These are phyloP conservation scores for Idaea dimidiata DNA, from an alignment of 2,888 invertebrate genomes.

Conservation along the genomic window DNA sequence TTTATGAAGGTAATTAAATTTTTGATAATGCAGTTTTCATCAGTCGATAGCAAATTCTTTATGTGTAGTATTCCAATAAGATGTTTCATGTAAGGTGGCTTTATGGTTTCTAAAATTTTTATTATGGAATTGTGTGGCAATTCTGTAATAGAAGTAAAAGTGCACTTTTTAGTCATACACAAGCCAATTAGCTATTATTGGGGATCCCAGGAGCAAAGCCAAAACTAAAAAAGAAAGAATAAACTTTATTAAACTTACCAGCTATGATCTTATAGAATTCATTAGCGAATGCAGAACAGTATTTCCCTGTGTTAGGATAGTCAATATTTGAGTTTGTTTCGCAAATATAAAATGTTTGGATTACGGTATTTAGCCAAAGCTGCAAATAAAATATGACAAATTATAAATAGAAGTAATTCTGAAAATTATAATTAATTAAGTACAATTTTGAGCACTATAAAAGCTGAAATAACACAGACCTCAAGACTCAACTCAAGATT, in stretches of 20 bases:
- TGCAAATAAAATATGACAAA: constrained; percentile 37
- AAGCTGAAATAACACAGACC: no score
- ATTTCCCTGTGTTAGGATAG: constrained; percentile 60
- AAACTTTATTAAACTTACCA: constrained; percentile 38
- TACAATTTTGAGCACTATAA: constrained; percentile 1
- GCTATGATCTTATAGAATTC: constrained; percentile 60
- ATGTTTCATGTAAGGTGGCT: constrained; percentile 61
- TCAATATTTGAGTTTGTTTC: constrained; percentile 57
- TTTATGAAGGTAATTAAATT: constrained; percentile 50
- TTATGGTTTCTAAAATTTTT: constrained; percentile 55
- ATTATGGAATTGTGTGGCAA: constrained; percentile 52
- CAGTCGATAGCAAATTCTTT: constrained; percentile 40
- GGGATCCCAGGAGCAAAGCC: no score
- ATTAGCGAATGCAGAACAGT: constrained; percentile 51
- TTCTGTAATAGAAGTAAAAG: constrained; percentile 45
- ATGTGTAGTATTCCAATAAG: constrained; percentile 49
- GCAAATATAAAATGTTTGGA: constrained; percentile 63
- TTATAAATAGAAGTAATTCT: background rate
- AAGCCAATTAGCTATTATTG: no score
- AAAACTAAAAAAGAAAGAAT: no score
- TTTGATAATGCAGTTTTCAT: constrained; percentile 48
- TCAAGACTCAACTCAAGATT: background rate
- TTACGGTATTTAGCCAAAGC: constrained; percentile 62
- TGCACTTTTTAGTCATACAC: background rate
- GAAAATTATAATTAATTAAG: constrained; percentile 3